Evolutionary conservation across 2,888 invertebrate species (phyloP), one percentile per base, ranked within the genome.

Genomic region (Onthophagus sagittarius): DNA sequence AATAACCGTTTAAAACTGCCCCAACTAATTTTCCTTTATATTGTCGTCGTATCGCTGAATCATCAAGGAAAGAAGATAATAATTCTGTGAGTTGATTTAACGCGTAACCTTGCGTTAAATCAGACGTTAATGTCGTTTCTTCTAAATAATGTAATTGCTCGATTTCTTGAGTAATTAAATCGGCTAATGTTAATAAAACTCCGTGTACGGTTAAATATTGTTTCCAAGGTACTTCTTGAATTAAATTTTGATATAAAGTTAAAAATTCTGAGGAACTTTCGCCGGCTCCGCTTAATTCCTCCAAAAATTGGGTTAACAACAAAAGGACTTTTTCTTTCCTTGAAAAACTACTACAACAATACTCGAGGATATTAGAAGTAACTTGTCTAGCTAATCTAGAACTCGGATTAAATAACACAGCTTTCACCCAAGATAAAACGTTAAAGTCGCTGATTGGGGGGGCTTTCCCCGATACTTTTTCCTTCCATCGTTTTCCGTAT

Each of bases 221-320:
- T 80, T 96, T 95, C 96, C 97, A 98, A 5, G 97, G 96, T 0
- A 92, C 90, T 78, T 94, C 93, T 15, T 92, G 90, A 2, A 97
- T 94, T 69, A 98, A 86, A 77, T 90, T 92, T 83, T 96, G 93
- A 84, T 96, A 98, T 0, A 98, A 88, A 13, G 91, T 89, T 74
- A 98, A 87, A 84, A 95, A 99, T 84, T 98, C 98, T 4, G 94
- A 93, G 76, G 97, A 95, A 72, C 94, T 94, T 85, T 98, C 98
- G 0, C 98, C 98, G 0, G 96, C 94, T 2, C 89, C 87, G 0
- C 95, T 93, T 2, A 98, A 89, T 82, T 96, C 94, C 63, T 94
- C 93, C 75, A 98, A 86, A 85, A 94, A 98, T 79, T 93, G 91
- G 0, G 97, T 97, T 63, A 98, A 86, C 79, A 98, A 87, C 75